Percentiles rank a stretch among this genome's conserved stretches.
Evolutionary conservation across 2,888 invertebrate genomes (phyloP).

Genomic region (Quadriops clusia): DNA sequence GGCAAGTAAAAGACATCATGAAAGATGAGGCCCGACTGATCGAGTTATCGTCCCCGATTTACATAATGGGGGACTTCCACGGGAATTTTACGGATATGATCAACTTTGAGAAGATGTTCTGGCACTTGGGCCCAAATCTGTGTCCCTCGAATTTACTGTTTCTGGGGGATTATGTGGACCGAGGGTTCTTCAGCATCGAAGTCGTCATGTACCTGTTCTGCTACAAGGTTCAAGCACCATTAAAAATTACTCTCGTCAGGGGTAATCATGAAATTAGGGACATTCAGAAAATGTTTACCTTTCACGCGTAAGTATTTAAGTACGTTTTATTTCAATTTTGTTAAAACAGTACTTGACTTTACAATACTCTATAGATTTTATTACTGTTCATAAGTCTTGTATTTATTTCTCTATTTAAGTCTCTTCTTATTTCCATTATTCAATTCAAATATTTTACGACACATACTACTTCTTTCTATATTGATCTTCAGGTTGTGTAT

Average conservation of each 20-base stretch:
- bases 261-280: conserved; percentile 69
- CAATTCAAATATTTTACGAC: no score
- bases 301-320: conserved; percentile 44
- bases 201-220: conserved; percentile 58
- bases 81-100: conserved; percentile 59
- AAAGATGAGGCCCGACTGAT: conserved; percentile 42
- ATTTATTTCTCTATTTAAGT: no score
- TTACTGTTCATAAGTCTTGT: no score
- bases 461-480: no score
- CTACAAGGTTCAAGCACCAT: conserved; percentile 55
- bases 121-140: conserved; percentile 54
- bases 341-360: no score
- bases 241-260: conserved; percentile 49
- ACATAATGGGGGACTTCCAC: conserved; percentile 59
- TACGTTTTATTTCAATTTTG: not conserved
- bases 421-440: no score
- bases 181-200: conserved; percentile 56
- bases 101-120: conserved; percentile 55
- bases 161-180: conserved; percentile 67
- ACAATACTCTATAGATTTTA: no score
- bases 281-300: conserved; percentile 63
- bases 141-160: conserved; percentile 55
- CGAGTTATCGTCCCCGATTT: conserved; percentile 42
- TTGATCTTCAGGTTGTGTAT: no score
- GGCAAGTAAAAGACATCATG: conserved; percentile 38